phyloP scores from a whole-genome alignment of 2,888 invertebrate species.

The Hedya salicella region DNA sequence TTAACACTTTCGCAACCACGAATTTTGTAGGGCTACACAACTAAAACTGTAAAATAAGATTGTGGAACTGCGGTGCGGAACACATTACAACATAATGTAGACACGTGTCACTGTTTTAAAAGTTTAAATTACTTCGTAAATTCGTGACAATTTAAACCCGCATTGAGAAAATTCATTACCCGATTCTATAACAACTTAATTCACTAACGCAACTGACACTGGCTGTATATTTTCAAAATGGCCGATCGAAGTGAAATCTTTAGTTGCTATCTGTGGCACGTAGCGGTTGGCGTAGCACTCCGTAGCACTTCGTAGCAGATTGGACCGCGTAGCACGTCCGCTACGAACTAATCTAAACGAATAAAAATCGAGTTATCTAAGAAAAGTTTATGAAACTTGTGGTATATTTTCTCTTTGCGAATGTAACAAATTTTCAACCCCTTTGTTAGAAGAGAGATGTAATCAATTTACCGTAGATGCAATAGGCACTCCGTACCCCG shows the following conservation, averaged over 20 bases:
- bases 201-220: background rate
- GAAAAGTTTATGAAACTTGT: background rate
- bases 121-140: no score
- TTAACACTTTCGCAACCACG: no score
- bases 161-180: background rate
- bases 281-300: background rate
- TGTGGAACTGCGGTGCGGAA: no score
- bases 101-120: no score
- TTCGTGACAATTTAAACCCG: no score
- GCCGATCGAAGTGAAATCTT: background rate
- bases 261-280: constrained; percentile 2
- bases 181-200: background rate
- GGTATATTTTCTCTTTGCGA: background rate
- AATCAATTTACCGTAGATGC: no score
- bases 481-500: no score
- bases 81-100: no score
- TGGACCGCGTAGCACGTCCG: constrained; percentile 26
- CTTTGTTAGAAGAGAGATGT: background rate
- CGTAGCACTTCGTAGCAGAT: constrained; percentile 27
- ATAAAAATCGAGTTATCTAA: constrained; percentile 15
- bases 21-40: no score
- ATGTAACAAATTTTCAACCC: background rate
- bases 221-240: background rate
- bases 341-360: constrained; percentile 7
- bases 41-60: no score